Conservation (phyloP, 2,888 invertebrate genomes). For the Patella pellucida region DNA sequence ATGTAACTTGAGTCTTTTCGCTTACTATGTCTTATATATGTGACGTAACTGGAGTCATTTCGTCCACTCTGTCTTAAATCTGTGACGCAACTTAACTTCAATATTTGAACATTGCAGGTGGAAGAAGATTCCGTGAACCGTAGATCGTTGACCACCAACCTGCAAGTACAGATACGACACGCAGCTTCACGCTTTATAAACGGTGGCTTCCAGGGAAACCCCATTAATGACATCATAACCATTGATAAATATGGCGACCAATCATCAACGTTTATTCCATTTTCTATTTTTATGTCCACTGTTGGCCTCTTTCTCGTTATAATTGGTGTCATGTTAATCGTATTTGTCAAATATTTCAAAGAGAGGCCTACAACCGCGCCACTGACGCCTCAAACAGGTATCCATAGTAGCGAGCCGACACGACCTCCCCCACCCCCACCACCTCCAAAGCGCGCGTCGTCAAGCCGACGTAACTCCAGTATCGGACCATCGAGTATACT, state of each 20-base stretch:
- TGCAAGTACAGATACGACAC: slow-evolving; percentile 19
- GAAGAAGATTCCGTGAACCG: slow-evolving; percentile 27
- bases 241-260: not conserved
- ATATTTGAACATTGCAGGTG: slow-evolving; percentile 17
- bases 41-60: too few species aligned
- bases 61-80: too few species aligned
- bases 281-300: slow-evolving; percentile 29
- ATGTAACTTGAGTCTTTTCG: too few species aligned
- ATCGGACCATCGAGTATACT: not conserved
- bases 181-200: slow-evolving; percentile 19
- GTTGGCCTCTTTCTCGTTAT: slow-evolving; percentile 26
- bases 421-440: slow-evolving; percentile 3
- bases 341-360: slow-evolving; percentile 21
- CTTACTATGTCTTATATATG: too few species aligned
- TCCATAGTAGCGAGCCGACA: not conserved
- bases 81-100: too few species aligned
- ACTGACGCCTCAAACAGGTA: not conserved
- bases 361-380: slow-evolving; percentile 13
- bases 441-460: not conserved
- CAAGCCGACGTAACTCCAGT: not conserved
- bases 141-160: slow-evolving; percentile 25
- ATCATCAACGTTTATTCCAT: slow-evolving; percentile 10
- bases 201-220: slow-evolving; percentile 18
- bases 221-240: slow-evolving; percentile 21
- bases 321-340: slow-evolving; percentile 24